Conservation (phyloP, 2,797 vertebrate genomes). For the Enteromius radiatus region DNA sequence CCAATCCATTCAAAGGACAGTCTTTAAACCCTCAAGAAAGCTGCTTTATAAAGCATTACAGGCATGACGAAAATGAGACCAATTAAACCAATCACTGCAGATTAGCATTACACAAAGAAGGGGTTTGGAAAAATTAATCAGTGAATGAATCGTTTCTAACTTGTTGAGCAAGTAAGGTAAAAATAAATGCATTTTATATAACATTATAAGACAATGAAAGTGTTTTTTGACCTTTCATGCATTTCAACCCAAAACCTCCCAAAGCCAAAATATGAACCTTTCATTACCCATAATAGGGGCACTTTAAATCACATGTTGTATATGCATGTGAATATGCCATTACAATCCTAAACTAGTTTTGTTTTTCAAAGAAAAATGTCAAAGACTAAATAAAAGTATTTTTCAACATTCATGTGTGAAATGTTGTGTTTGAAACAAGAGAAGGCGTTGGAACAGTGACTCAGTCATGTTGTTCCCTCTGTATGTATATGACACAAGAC, state of each 20-base stretch:
- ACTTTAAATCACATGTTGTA: not conserved
- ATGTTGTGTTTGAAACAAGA: not conserved
- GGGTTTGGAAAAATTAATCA: too few relatives aligned
- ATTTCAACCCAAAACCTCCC: too few relatives aligned
- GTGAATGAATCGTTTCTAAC: not conserved
- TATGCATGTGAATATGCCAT: not conserved
- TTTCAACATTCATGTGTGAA: not conserved
- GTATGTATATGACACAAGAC: not conserved
- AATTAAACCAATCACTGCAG: too few relatives aligned
- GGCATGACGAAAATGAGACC: too few relatives aligned
- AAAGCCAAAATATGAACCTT: too few relatives aligned
- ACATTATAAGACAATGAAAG: too few relatives aligned
- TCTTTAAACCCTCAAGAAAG: not conserved
- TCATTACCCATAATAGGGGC: too few relatives aligned
- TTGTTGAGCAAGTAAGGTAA: too few relatives aligned
- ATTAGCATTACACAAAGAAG: too few relatives aligned
- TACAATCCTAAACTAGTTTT: not conserved
- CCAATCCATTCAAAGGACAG: not conserved
- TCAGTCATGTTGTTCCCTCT: not conserved
- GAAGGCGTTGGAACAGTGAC: not conserved
- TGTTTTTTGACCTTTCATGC: too few relatives aligned
- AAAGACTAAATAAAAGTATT: conserved; percentile 14
- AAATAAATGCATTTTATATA: too few relatives aligned
- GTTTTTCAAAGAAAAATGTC: not conserved
- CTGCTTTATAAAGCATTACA: too few relatives aligned